phyloP scores from a whole-genome alignment of 2,888 invertebrate genomes.

The Limnephilus auricula region DNA sequence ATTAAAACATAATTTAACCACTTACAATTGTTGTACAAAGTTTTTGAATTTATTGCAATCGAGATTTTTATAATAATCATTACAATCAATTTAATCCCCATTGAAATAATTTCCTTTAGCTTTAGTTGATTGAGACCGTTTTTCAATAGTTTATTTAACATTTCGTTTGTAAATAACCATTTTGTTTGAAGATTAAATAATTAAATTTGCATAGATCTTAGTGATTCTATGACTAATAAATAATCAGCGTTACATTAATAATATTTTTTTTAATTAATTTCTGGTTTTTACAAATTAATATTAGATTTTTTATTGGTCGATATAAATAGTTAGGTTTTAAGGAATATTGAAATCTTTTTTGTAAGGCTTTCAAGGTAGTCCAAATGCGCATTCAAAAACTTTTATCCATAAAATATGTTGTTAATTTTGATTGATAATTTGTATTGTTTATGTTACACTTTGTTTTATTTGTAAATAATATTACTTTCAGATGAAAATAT shows the following conservation, averaged over 20 bases:
- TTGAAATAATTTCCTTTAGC: conserved; percentile 11
- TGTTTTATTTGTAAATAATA: background rate
- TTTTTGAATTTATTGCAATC: background rate
- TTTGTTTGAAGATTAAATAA: background rate
- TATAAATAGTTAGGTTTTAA: conserved; percentile 17
- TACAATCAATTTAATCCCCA: conserved; percentile 2
- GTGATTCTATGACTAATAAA: background rate
- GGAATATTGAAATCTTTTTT: background rate
- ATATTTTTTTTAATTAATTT: conserved; percentile 3
- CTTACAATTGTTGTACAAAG: background rate
- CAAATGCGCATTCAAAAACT: conserved; percentile 6
- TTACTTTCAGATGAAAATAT: background rate
- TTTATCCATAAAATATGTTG: conserved; percentile 10
- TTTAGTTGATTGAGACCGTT: conserved; percentile 2
- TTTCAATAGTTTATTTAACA: conserved; percentile 6
- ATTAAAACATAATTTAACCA: background rate
- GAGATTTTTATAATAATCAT: conserved; percentile 7
- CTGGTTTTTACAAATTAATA: conserved; percentile 11
- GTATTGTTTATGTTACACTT: background rate
- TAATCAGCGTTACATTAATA: background rate
- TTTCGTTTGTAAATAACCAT: conserved; percentile 32
- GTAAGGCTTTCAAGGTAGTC: background rate
- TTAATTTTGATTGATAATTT: background rate
- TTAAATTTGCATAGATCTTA: conserved; percentile 10
- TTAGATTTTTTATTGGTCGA: background rate